A percentile compares a stretch with the other conserved stretches of the same genome.
phyloP scores from a whole-genome alignment of 2,113 vertebrate species.

The Haemorhous mexicanus region DNA sequence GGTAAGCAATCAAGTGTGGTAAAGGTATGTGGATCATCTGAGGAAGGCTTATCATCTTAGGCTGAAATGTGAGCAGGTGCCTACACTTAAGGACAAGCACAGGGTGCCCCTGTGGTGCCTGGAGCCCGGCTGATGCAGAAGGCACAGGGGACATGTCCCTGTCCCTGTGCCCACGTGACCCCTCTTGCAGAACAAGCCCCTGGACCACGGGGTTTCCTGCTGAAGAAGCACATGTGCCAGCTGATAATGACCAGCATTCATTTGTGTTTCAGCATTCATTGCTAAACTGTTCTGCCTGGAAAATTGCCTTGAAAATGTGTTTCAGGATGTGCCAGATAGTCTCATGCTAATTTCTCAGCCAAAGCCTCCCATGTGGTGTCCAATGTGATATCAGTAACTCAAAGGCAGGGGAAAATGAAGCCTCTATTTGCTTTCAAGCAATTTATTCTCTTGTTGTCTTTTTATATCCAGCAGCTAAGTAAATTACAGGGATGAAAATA shows the following conservation, averaged over 20 bases:
- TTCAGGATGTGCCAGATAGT: conserved; percentile 54
- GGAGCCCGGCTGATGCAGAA: background rate
- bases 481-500: conserved; percentile 54
- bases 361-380: conserved; percentile 49
- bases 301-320: conserved; percentile 60
- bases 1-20: background rate
- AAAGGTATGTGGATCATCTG: background rate
- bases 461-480: conserved; percentile 41
- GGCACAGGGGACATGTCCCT: background rate
- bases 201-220: background rate
- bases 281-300: conserved; percentile 56
- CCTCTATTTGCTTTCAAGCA: conserved; percentile 37
- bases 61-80: background rate
- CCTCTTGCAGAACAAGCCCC: background rate
- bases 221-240: background rate
- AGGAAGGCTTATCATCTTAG: background rate
- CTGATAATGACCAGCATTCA: conserved; percentile 22
- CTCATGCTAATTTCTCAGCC: conserved; percentile 60
- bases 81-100: background rate
- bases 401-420: conserved; percentile 43
- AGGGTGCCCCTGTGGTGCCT: background rate
- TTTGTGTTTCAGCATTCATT: conserved; percentile 35
- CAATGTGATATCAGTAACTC: conserved; percentile 44
- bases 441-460: conserved; percentile 54
- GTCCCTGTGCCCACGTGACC: background rate